These are phyloP conservation scores for Indicator indicator DNA, from an alignment of 2,113 vertebrate genomes.

Conservation along the genomic window DNA sequence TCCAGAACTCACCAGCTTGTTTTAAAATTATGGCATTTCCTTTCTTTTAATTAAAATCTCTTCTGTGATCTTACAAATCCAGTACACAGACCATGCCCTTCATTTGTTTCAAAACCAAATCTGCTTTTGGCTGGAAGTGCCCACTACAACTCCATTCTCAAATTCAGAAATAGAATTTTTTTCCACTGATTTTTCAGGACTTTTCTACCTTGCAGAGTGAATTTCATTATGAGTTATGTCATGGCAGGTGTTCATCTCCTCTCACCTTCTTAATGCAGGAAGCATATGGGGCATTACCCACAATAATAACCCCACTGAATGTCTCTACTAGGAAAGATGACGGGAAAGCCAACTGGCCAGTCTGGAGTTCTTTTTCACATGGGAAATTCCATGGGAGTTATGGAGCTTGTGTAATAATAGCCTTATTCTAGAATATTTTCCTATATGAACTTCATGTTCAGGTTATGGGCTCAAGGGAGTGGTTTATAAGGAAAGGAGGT, in stretches of 20 bases:
- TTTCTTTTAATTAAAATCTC: not conserved
- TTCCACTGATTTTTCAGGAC: constrained; percentile 39
- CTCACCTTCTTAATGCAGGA: constrained; percentile 60
- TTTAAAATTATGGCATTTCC: not conserved
- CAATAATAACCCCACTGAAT: constrained; percentile 49
- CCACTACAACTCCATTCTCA: not conserved
- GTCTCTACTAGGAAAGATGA: constrained; percentile 38
- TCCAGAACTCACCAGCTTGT: not conserved
- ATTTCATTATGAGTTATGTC: constrained; percentile 40
- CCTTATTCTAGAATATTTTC: constrained; percentile 58
- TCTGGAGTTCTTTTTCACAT: constrained; percentile 31
- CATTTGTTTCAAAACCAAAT: not conserved
- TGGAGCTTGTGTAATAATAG: constrained; percentile 32
- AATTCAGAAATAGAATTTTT: constrained; percentile 49
- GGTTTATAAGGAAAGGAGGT: not conserved
- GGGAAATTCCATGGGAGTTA: constrained; percentile 34
- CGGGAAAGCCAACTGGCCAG: constrained; percentile 26
- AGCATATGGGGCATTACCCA: constrained; percentile 61
- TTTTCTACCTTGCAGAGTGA: not conserved
- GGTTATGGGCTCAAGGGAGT: not conserved
- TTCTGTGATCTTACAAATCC: not conserved
- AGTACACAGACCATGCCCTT: not conserved
- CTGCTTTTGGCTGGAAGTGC: not conserved
- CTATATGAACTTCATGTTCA: constrained; percentile 40
- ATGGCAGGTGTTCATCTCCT: constrained; percentile 64